Conservation (phyloP, 2,797 vertebrate genomes). For the Triplophysa yarkandensis region DNA sequence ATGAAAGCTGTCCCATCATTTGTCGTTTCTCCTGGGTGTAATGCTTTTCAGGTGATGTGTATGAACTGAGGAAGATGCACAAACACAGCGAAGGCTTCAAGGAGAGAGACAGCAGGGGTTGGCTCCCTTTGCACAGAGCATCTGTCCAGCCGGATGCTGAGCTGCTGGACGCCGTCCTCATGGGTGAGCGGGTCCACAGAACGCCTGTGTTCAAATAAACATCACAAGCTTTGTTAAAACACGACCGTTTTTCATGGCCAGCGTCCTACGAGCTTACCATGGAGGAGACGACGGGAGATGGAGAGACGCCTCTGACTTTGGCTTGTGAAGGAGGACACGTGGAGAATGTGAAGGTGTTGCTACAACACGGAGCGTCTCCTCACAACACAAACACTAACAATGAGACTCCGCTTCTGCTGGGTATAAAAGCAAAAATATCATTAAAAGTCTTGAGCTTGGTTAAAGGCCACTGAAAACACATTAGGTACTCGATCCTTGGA, state of each 20-base stretch:
- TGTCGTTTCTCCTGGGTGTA: slow-evolving; percentile 1
- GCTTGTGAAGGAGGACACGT: slow-evolving; percentile 72
- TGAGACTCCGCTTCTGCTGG: slow-evolving; percentile 83
- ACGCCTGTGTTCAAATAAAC: not conserved
- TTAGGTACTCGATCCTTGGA: not conserved
- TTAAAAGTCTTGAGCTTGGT: not conserved
- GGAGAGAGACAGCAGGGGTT: slow-evolving; percentile 80
- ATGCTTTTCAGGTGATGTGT: slow-evolving; percentile 73
- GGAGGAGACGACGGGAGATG: slow-evolving; percentile 80
- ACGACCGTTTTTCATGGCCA: slow-evolving; percentile 35
- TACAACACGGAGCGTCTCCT: slow-evolving; percentile 79
- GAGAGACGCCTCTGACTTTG: slow-evolving; percentile 83
- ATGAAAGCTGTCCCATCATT: not conserved
- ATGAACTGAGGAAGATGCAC: slow-evolving; percentile 73
- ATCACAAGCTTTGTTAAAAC: not conserved
- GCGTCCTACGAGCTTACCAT: slow-evolving; percentile 74
- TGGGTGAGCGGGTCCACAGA: slow-evolving; percentile 67
- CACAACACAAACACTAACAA: slow-evolving; percentile 82
- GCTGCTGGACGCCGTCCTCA: slow-evolving; percentile 76
- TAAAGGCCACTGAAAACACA: not conserved
- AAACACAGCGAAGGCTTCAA: slow-evolving; percentile 72
- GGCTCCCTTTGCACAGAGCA: slow-evolving; percentile 82
- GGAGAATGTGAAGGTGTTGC: slow-evolving; percentile 76
- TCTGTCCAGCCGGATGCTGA: slow-evolving; percentile 71
- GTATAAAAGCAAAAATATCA: slow-evolving; percentile 64